Evolutionary conservation across 2,113 vertebrate species (phyloP), one percentile per base, ranked within the genome.

Genomic region (Vidua macroura): DNA sequence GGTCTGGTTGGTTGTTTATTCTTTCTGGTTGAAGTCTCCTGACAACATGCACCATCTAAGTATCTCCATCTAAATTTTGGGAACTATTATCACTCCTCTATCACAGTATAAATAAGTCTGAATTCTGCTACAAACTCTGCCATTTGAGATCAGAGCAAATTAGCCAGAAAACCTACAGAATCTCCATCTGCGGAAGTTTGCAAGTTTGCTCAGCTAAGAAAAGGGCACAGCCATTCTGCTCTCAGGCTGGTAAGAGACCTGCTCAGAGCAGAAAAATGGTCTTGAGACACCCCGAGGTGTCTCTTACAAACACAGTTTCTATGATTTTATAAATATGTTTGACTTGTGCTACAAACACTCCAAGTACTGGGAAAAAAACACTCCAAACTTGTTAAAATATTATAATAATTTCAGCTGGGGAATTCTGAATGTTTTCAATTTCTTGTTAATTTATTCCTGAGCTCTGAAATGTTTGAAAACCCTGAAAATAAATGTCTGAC

Each of bases 401-500:
- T 86, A 59, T 82, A 66, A 91, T 58, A 56, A 56, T 69, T 91
- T 89, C 58, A 91, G 8, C 39, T 0, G 0, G 35, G 13, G 56
- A 84, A 56, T 82, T 84, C 18, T 69, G 31, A 64, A 75, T 23
- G 31, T 58, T 94, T 95, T 73, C 21, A 56, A 64, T 53, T 78
- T 69, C 70, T 90, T 4, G 10, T 76, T 76, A 85, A 94, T 93
- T 91, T 93, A 87, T 95, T 92, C 88, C 53, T 83, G 67, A 83
- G 59, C 37, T 90, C 41, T 53, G 75, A 94, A 89, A 63, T 91
- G 77, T 87, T 92, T 92, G 44, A 94, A 96, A 91, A 79, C 22
- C 52, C 77, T 89, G 86, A 91, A 92, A 95, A 92, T 67, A 83
- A 83, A 73, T 53, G 39, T 48, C 48, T 86, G 73, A 84, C 39